These are phyloP conservation scores for Helicorthomorpha holstii DNA, from an alignment of 1,140 invertebrate species.

Conservation along the genomic window DNA sequence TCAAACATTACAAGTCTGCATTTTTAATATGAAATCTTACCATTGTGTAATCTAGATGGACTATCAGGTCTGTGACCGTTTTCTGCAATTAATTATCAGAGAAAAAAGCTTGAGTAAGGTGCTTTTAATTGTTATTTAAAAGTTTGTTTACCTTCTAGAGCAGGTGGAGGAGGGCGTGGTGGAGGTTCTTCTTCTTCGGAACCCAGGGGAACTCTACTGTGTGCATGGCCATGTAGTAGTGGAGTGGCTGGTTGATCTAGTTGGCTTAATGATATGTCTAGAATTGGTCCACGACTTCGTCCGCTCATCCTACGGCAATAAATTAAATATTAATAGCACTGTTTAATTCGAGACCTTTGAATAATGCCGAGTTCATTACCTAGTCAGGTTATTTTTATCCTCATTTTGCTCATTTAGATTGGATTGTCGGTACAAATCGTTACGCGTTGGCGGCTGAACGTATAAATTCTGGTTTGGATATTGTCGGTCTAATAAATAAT, in stretches of 20 bases:
- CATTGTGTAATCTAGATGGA: background rate
- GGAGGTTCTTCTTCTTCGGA: slow-evolving; percentile 48
- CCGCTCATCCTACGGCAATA: slow-evolving; percentile 21
- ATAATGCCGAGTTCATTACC: slow-evolving; percentile 8
- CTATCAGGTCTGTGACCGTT: background rate
- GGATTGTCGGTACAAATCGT: slow-evolving; percentile 13
- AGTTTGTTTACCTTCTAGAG: slow-evolving; percentile 44
- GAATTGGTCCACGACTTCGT: slow-evolving; percentile 47
- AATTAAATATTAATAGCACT: background rate
- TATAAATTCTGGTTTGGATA: slow-evolving; percentile 82
- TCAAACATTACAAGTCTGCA: no score
- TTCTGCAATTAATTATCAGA: no score
- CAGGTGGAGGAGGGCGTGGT: slow-evolving; percentile 64
- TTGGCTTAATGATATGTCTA: slow-evolving; percentile 42
- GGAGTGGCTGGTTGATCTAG: slow-evolving; percentile 33
- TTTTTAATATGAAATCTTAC: background rate
- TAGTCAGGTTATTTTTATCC: slow-evolving; percentile 18
- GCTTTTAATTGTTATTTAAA: background rate
- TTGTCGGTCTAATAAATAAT: slow-evolving; percentile 15
- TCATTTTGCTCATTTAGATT: slow-evolving; percentile 12
- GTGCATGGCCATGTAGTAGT: slow-evolving; percentile 15
- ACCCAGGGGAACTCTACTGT: slow-evolving; percentile 19
- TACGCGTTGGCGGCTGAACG: slow-evolving; percentile 65
- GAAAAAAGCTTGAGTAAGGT: background rate
- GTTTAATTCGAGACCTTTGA: no score